phyloP scores from a whole-genome alignment of 2,888 invertebrate genomes.

The Pantelozetes paolii region DNA sequence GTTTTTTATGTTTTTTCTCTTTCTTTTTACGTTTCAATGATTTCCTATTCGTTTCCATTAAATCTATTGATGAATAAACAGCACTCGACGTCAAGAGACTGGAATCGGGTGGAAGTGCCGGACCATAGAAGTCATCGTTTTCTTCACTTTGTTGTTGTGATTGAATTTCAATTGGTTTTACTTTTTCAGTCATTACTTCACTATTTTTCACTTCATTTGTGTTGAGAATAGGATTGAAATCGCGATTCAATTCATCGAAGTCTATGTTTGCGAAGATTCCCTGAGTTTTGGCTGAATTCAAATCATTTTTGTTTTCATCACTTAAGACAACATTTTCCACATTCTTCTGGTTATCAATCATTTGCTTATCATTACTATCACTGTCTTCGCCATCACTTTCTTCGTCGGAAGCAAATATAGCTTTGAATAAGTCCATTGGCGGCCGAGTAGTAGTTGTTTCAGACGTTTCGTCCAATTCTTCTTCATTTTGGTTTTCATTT shows the following conservation, averaged over 20 bases:
- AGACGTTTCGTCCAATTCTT: slow-evolving; percentile 49
- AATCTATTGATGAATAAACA: not conserved
- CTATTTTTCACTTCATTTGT: not conserved
- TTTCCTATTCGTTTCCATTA: not conserved
- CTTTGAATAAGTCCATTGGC: slow-evolving; percentile 75
- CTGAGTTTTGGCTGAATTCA: slow-evolving; percentile 8
- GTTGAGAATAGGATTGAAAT: slow-evolving; percentile 21
- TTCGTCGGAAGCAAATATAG: slow-evolving; percentile 63
- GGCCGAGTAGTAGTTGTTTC: too few species aligned
- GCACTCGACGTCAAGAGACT: not conserved
- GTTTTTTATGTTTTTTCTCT: slow-evolving; percentile 33
- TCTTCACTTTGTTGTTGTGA: not conserved
- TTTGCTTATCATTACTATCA: slow-evolving; percentile 27
- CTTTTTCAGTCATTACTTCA: slow-evolving; percentile 7
- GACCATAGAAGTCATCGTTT: slow-evolving; percentile 39
- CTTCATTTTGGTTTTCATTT: not conserved
- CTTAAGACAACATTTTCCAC: slow-evolving; percentile 1
- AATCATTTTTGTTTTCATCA: not conserved
- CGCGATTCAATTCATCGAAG: slow-evolving; percentile 46
- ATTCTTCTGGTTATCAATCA: not conserved
- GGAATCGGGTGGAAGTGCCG: slow-evolving; percentile 39
- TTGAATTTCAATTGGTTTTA: not conserved
- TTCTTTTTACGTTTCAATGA: slow-evolving; percentile 33
- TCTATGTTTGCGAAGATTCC: slow-evolving; percentile 47
- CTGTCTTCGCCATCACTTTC: slow-evolving; percentile 42